Evolutionary conservation across 1,140 invertebrate genomes (phyloP).

Genomic region (Philotrypesis tridentata): DNA sequence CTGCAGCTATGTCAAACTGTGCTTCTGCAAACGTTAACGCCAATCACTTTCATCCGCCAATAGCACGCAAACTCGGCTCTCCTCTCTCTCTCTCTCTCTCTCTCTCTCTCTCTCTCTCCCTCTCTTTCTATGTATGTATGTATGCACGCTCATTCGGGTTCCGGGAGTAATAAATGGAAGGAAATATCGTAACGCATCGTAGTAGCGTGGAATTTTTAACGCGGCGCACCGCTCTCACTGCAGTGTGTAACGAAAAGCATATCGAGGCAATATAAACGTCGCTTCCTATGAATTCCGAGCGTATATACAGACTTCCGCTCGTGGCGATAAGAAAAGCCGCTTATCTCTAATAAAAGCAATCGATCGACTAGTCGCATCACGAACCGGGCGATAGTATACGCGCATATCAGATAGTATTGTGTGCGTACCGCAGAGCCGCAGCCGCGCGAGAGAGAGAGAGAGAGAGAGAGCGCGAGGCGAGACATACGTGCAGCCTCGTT

Average conservation of each 20-base stretch:
- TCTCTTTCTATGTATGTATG: too few species aligned
- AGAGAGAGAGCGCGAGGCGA: too few species aligned
- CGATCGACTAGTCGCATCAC: neutral
- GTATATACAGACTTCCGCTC: neutral
- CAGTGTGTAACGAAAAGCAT: neutral
- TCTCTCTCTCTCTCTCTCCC: too few species aligned
- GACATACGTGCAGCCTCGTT: constrained; percentile 10
- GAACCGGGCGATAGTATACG: neutral
- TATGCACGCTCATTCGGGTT: too few species aligned
- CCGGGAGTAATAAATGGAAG: neutral
- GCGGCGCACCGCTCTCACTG: too few species aligned
- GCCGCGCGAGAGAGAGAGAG: too few species aligned
- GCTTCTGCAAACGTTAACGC: too few species aligned
- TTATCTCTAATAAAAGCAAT: neutral
- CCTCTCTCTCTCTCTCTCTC: too few species aligned
- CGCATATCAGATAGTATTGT: neutral
- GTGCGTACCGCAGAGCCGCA: neutral
- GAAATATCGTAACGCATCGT: neutral
- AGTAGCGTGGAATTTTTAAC: neutral
- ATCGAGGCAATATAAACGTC: neutral
- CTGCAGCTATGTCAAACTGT: too few species aligned
- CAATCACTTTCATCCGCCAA: too few species aligned
- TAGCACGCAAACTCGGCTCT: too few species aligned
- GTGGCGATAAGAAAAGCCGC: neutral
- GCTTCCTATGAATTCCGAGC: neutral